Conservation (phyloP, 2,888 invertebrate species). For the Pteria penguin region DNA sequence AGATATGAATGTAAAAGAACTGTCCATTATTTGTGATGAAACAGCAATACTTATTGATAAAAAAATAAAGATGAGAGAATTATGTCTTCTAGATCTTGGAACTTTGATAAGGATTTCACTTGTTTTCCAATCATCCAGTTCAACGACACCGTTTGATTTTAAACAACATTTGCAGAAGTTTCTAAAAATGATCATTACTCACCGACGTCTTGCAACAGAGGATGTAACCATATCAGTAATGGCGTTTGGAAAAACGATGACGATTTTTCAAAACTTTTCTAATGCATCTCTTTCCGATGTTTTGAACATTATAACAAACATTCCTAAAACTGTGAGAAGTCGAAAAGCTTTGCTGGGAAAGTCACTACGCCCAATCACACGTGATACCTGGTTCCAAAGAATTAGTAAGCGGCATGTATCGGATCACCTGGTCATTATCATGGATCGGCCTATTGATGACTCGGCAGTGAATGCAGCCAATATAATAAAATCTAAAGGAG, state of each 20-base stretch:
- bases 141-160: conserved; percentile 29
- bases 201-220: background rate
- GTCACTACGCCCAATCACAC: background rate
- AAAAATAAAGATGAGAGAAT: no score
- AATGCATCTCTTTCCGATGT: background rate
- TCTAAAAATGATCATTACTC: background rate
- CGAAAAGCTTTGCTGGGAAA: conserved; percentile 12
- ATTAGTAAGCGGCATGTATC: background rate
- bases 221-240: conserved; percentile 16
- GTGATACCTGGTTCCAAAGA: background rate
- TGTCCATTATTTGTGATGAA: no score
- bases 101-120: conserved; percentile 16
- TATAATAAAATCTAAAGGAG: background rate
- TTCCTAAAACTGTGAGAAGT: conserved; percentile 26
- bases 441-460: conserved; percentile 21
- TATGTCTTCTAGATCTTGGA: no score
- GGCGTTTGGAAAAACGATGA: conserved; percentile 27
- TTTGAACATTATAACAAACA: background rate
- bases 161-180: conserved; percentile 17
- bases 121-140: conserved; percentile 33
- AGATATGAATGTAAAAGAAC: no score
- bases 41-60: no score
- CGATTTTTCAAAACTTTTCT: background rate
- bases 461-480: background rate
- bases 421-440: conserved; percentile 28